Evolutionary conservation across 2,888 invertebrate species (phyloP), one percentile per base, ranked within the genome.

Genomic region (Hirtodrosophila alboralis): DNA sequence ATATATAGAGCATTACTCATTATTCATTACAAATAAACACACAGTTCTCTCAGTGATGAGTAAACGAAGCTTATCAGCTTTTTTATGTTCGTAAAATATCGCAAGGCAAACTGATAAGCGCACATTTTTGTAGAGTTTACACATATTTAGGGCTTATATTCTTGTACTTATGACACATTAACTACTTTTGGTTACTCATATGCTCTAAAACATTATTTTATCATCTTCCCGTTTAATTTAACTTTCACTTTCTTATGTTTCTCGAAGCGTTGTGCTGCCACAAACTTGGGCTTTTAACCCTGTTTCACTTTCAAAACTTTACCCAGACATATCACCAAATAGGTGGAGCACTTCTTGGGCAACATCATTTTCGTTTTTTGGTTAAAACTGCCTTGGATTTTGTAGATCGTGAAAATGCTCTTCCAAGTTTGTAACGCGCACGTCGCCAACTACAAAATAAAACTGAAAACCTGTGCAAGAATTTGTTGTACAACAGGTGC

Each of bases 261-360:
- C 3, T 18, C 18, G 5, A 18, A 5, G 5, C 18, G 2, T 18
- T 18, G 2, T 4, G 2, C 18, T n/a, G n/a, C n/a, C 3, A 21
- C 18, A 4, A 21, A 21, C 18, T 4, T 21, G 18, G 5, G 5
- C 18, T 21, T 21, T 21, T 4, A 21, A 4, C 23, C 6, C 23
- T 2, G 3, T 38, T 10, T 4, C 33, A 38, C 37, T 38, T 38
- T 8, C 26, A 7, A 10, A 75, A 84, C 62, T 76, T 75, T 89
- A 88, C 88, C 87, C 47, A 88, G 60, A 58, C 87, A 80, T 49
- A 89, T 85, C 74, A 89, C 68, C 70, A 88, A 72, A 53, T 81
- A 87, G 36, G 89, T 84, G 47, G 87, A 78, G 31, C 49, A 78
- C 60, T 83, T 87, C 62, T 85, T 89, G 21, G 76, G 36, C 65